Percentiles rank a stretch among this genome's conserved stretches.
Conservation (phyloP, 2,797 vertebrate species). For the Halcyon leucocephala region DNA sequence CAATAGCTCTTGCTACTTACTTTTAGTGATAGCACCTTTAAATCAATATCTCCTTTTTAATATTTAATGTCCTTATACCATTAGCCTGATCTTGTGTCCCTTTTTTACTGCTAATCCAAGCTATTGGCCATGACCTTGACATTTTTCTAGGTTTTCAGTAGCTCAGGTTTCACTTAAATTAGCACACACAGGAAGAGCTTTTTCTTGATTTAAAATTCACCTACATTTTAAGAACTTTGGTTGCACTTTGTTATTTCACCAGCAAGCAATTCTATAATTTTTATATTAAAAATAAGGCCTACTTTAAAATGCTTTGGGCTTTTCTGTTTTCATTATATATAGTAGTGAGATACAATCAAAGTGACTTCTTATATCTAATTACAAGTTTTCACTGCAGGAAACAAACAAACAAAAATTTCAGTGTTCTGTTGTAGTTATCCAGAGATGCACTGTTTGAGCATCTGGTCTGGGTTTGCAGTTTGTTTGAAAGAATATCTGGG, state of each 20-base stretch:
- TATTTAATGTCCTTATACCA: conserved; percentile 77
- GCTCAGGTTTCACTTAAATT: conserved; percentile 63
- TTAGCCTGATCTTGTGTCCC: conserved; percentile 55
- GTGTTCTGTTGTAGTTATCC: neutral
- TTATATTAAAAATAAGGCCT: neutral
- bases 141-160: conserved; percentile 51
- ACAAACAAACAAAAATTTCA: neutral
- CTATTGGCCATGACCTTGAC: conserved; percentile 65
- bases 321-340: neutral
- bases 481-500: neutral
- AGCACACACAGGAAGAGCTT: conserved; percentile 15
- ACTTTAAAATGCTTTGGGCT: neutral
- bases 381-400: neutral
- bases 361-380: neutral
- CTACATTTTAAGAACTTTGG: neutral
- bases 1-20: conserved; percentile 58
- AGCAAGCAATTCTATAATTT: neutral
- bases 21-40: conserved; percentile 53
- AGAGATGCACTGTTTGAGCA: neutral
- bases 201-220: neutral
- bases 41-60: conserved; percentile 78
- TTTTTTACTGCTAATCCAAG: conserved; percentile 69
- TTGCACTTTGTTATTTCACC: neutral
- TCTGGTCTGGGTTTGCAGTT: neutral
- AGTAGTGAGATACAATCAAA: neutral